Base-by-base conservation (phyloP, 2,113 vertebrate genomes). In the Colossoma macropomum region DNA sequence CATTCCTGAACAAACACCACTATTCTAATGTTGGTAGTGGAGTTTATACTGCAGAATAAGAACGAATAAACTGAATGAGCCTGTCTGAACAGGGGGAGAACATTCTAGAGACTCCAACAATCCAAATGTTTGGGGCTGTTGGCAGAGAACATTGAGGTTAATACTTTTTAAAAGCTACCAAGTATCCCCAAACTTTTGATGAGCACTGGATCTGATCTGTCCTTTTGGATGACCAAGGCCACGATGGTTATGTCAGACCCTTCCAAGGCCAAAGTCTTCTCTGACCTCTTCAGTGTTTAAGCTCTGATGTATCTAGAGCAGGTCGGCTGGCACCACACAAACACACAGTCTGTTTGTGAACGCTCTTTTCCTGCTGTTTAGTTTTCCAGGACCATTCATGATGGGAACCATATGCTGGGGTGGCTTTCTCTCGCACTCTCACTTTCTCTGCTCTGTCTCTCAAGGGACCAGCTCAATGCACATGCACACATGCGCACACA, bases 401-500 rank as follows among this genome's bases (percentile, higher is more conserved):
- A 86, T 69, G 32, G 32, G 52, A 80, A 77, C 79, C 87, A 88
- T 76, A 88, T 88, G 85, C 60, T 28, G 13, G 65, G 45, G 25
- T 19, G 9, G 70, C 9, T 27, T 23, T 27, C 59, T 27, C 11
- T 25, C 59, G 0, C 59, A 3, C n/a, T n/a, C 17, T 62, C 59
- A 62, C 59, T 62, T 27, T 27, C 59, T 13, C 56, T 60, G 2
- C 23, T 62, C 59, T 27, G 54, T 56, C 19, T 15, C 19, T 7
- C n/a, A 62, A 62, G 59, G 25, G 59, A 4, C 59, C n/a, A 27
- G 59, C 11, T 27, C 23, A 8, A 13, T 27, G 25, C 41, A 9
- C 54, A 59, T 23, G 21, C 59, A 25, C 23, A 27, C 23, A 62
- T 16, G 13, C 54, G 7, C 21, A 15, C 54, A n/a, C 54, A n/a